Percentiles rank a stretch among this genome's conserved stretches.
phyloP scores from a whole-genome alignment of 2,113 vertebrate genomes.

The Condylura cristata region DNA sequence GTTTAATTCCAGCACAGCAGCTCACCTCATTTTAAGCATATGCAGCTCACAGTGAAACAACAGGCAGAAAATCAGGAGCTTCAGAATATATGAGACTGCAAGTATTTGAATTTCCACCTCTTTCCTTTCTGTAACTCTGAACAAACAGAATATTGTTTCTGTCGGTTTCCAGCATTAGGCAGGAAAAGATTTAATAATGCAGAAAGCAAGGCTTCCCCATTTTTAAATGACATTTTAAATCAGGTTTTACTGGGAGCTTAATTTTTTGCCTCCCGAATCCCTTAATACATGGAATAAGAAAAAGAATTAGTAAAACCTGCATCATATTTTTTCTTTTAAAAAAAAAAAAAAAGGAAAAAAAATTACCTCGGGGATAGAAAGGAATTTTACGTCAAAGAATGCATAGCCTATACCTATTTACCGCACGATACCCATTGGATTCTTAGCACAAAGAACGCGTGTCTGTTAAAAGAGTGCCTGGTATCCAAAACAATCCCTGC shows the following conservation, averaged over 20 bases:
- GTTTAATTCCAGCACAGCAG: not conserved
- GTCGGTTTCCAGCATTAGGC: not conserved
- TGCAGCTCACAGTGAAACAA: not conserved
- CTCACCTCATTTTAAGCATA: not conserved
- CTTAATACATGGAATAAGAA: constrained; percentile 41
- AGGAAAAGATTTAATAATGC: constrained; percentile 69
- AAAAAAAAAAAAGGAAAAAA: constrained; percentile 10
- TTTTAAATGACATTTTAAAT: constrained; percentile 69
- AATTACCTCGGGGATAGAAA: not conserved
- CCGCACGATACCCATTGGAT: not conserved
- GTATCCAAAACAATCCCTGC: not conserved
- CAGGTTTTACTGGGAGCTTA: constrained; percentile 56
- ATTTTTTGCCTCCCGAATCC: constrained; percentile 36
- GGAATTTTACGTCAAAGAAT: constrained; percentile 8
- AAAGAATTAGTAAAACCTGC: not conserved
- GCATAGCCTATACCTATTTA: not conserved
- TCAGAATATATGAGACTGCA: constrained; percentile 10
- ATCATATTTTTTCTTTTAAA: constrained; percentile 22
- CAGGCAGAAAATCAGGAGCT: not conserved
- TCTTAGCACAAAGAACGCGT: not conserved
- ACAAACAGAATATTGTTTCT: constrained; percentile 60
- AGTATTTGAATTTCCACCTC: constrained; percentile 34
- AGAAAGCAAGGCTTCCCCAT: constrained; percentile 29
- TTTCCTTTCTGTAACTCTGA: constrained; percentile 62
- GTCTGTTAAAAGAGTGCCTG: not conserved